phyloP scores from a whole-genome alignment of 2,797 vertebrate genomes.

The Typhlichthys subterraneus region DNA sequence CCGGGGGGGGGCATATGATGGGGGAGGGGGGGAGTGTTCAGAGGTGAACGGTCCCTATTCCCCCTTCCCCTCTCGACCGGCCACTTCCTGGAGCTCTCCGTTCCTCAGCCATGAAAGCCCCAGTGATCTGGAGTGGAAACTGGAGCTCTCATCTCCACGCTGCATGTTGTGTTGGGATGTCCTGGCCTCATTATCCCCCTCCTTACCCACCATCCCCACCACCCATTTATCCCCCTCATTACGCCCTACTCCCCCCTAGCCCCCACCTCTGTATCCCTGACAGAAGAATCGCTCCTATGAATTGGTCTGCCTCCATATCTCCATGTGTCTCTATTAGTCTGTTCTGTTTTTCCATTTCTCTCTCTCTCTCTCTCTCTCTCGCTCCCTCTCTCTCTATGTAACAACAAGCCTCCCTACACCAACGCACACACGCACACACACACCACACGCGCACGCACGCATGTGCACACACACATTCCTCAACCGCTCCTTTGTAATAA shows the following conservation, averaged over 20 bases:
- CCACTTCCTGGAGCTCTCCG: constrained; percentile 4
- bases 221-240: constrained; percentile 53
- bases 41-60: too few relatives aligned
- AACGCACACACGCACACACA: background rate
- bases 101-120: constrained; percentile 66
- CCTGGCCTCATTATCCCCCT: constrained; percentile 57
- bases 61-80: constrained; percentile 11
- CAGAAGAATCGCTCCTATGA: constrained; percentile 45
- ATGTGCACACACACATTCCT: constrained; percentile 3
- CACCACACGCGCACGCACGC: background rate
- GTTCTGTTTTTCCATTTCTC: constrained; percentile 10
- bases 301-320: constrained; percentile 40
- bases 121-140: constrained; percentile 62
- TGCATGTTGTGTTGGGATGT: constrained; percentile 64
- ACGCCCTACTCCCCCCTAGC: constrained; percentile 16
- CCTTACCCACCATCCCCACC: background rate
- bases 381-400: background rate
- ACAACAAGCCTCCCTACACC: too few relatives aligned
- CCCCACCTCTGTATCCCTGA: constrained; percentile 33
- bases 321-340: background rate
- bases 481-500: constrained; percentile 67
- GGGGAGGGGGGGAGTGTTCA: too few relatives aligned
- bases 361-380: constrained; percentile 23
- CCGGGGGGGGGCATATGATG: too few relatives aligned
- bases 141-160: constrained; percentile 62